Base-by-base conservation (phyloP, 2,888 invertebrate species). In the Agrilus cyanescens region DNA sequence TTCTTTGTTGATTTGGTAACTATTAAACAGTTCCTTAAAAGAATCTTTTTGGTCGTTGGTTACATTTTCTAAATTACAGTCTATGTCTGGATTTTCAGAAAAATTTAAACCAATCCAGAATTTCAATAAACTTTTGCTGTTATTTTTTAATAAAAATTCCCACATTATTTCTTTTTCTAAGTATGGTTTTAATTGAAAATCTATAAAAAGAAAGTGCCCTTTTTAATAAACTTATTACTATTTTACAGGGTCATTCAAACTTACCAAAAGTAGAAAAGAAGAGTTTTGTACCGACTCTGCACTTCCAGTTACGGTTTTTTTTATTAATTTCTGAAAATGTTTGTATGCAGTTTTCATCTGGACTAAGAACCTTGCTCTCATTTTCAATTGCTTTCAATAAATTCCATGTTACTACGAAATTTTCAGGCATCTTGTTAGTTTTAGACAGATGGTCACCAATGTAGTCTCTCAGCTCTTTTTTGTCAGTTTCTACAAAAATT, bases 401-500 rank as follows among this genome's bases (percentile, higher is more conserved):
- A 30, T 61, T 52, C 71, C 70, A 72, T 14, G 67, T 57, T 34
- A 65, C 56, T 32, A 60, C 53, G 33, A 67, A 56, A 32, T 57
- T 47, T 32, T 48, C 55, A 31, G 62, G 54, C 32, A 73, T 58
- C 18, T 60, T 58, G 12, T 59, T 62, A 25, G 70, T 65, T 47
- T 74, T 75, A 34, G 71, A 70, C 44, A 86, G 62, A 57, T 84
- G 75, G 38, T 76, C 74, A 13, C 80, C 74, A 49, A 85, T 72
- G 51, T 79, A 78, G 52, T 82, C 77, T 53, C 82, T 70, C 38
- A 82, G 66, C 25, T 69, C 69, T 48, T 73, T 71, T 47, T 78
- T 71, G 31, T 67, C 62, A 32, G 78, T 78, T 37, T 74, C 73
- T 48, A 72, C 61, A 12, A 81, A 81, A 35, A 78, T 63, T 8